Evolutionary conservation across 2,797 vertebrate genomes (phyloP).

Genomic region (Rousettus madagascariensis): DNA sequence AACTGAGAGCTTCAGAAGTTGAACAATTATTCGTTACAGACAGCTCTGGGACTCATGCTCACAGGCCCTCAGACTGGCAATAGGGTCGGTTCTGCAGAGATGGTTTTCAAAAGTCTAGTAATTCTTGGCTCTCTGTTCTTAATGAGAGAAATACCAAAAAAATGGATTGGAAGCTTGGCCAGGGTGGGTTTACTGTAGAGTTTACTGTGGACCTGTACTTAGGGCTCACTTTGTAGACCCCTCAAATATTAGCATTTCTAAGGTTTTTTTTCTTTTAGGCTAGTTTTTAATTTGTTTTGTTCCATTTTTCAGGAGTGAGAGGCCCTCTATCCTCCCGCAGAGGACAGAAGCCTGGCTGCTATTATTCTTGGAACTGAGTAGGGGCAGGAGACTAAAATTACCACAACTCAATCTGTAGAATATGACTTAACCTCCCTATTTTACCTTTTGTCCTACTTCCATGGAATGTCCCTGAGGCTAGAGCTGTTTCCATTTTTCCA

Average conservation of each 20-base stretch:
- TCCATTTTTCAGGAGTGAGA: background rate
- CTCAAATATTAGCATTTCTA: background rate
- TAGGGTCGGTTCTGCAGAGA: background rate
- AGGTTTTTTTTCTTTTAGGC: background rate
- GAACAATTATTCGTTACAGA: background rate
- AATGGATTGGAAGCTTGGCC: background rate
- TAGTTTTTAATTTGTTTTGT: background rate
- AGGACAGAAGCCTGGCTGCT: background rate
- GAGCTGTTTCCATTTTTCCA: background rate
- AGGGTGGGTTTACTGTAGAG: background rate
- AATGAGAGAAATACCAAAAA: background rate
- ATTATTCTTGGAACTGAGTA: background rate
- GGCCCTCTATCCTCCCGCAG: background rate
- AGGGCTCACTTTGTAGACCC: background rate
- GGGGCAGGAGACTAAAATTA: background rate
- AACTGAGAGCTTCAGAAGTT: background rate
- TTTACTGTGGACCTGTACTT: background rate
- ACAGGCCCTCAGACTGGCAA: background rate
- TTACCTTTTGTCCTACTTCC: background rate
- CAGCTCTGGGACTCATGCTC: background rate
- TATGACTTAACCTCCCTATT: background rate
- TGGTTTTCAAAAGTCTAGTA: background rate
- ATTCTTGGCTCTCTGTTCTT: background rate
- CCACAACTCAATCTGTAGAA: background rate
- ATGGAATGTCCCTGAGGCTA: background rate